Percentiles rank a stretch among this genome's conserved stretches.
phyloP scores from a whole-genome alignment of 1,140 invertebrate genomes.

The Drosophila tristis region DNA sequence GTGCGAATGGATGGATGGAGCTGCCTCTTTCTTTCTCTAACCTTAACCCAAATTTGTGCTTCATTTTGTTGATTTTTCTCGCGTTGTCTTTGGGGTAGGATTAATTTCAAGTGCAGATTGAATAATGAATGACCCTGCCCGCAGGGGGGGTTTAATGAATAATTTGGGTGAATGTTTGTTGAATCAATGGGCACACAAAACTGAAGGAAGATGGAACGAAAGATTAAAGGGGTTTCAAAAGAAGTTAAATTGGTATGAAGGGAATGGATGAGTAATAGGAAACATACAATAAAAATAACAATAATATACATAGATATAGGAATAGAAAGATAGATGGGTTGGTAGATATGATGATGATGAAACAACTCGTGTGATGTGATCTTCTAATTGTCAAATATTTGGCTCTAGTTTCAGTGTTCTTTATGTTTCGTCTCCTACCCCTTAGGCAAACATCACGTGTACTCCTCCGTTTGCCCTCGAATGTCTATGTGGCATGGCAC shows the following conservation, averaged over 20 bases:
- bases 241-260: too few relatives aligned
- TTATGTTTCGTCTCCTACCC: too few relatives aligned
- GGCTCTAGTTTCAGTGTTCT: too few relatives aligned
- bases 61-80: slow-evolving; percentile 24
- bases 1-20: too few relatives aligned
- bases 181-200: slow-evolving; percentile 12
- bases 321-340: too few relatives aligned
- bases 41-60: slow-evolving; percentile 67
- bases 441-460: slow-evolving; percentile 42
- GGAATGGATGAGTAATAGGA: too few relatives aligned
- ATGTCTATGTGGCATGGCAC: neutral
- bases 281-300: too few relatives aligned
- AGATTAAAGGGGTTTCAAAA: too few relatives aligned
- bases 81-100: slow-evolving; percentile 52
- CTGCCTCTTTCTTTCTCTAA: slow-evolving; percentile 58
- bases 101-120: slow-evolving; percentile 70
- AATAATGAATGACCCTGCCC: slow-evolving; percentile 42
- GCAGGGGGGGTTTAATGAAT: slow-evolving; percentile 4
- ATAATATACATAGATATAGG: too few relatives aligned
- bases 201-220: slow-evolving; percentile 6
- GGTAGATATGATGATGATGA: too few relatives aligned
- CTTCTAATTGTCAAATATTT: too few relatives aligned
- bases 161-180: slow-evolving; percentile 12
- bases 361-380: too few relatives aligned
- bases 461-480: slow-evolving; percentile 7